Conservation (phyloP, 2,797 vertebrate species). For the Coranthus polyacanthus region DNA sequence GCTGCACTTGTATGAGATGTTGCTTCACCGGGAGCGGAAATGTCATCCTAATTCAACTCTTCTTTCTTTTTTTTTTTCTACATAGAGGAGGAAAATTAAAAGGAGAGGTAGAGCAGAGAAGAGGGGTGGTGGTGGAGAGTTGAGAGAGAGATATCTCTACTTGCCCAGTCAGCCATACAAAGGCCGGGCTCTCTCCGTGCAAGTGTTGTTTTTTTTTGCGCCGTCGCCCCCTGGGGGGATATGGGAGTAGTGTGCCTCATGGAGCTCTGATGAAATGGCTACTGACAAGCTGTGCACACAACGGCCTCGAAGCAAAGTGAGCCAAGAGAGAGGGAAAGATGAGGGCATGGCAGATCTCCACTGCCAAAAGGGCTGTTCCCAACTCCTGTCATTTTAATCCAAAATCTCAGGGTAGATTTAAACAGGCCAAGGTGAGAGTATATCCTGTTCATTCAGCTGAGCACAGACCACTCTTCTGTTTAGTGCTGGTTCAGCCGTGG, state of each 20-base stretch:
- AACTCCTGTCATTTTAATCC: slow-evolving; percentile 55
- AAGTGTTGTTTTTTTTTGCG: slow-evolving; percentile 34
- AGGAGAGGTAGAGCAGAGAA: slow-evolving; percentile 46
- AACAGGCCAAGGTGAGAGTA: slow-evolving; percentile 66
- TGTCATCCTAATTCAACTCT: slow-evolving; percentile 50
- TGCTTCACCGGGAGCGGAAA: slow-evolving; percentile 40
- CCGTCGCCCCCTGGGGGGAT: slow-evolving; percentile 59
- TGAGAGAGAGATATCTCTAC: slow-evolving; percentile 41
- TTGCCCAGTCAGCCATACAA: slow-evolving; percentile 54
- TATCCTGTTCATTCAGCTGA: slow-evolving; percentile 38
- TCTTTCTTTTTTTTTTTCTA: slow-evolving; percentile 32
- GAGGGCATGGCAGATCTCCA: slow-evolving; percentile 37
- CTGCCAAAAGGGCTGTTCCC: slow-evolving; percentile 59
- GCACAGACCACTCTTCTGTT: slow-evolving; percentile 45
- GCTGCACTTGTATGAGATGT: slow-evolving; percentile 17
- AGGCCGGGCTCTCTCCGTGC: slow-evolving; percentile 38
- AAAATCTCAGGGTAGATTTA: slow-evolving; percentile 47
- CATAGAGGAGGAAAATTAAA: slow-evolving; percentile 40
- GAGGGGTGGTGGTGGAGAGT: slow-evolving; percentile 14
- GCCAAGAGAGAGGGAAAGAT: slow-evolving; percentile 17
- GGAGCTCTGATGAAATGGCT: slow-evolving; percentile 71
- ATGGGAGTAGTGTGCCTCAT: slow-evolving; percentile 52
- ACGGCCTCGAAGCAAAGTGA: slow-evolving; percentile 62
- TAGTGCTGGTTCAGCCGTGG: slow-evolving; percentile 45
- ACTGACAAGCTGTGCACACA: slow-evolving; percentile 74